Percentiles rank a stretch among this genome's conserved stretches.
These are phyloP conservation scores for Acarapis woodi DNA, from an alignment of 1,140 invertebrate genomes.

Conservation along the genomic window DNA sequence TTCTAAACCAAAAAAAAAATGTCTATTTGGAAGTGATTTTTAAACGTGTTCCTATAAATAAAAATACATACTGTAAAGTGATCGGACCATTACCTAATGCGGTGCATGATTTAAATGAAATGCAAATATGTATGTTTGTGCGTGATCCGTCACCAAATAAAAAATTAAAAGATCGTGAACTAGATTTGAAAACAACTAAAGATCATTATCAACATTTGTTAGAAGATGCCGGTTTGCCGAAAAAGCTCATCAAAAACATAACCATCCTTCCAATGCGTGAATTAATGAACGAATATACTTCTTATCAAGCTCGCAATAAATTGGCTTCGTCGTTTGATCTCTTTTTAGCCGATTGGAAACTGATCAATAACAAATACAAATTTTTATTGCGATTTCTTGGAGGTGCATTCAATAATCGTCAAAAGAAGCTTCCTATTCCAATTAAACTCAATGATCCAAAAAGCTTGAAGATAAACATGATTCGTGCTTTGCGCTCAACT, in stretches of 20 bases:
- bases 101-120: neutral
- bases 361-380: slow-evolving; percentile 3
- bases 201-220: neutral
- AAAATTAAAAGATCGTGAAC: neutral
- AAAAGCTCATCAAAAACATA: neutral
- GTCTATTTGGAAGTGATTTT: neutral
- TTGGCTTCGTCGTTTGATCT: slow-evolving; percentile 17
- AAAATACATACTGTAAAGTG: neutral
- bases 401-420: neutral
- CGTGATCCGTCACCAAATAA: neutral
- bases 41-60: neutral
- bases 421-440: neutral
- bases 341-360: slow-evolving; percentile 16
- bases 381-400: neutral
- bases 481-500: too few relatives aligned
- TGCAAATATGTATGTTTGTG: slow-evolving; percentile 2
- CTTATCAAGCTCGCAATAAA: slow-evolving; percentile 17
- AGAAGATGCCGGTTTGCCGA: neutral
- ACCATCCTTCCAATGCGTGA: slow-evolving; percentile 18
- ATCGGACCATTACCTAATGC: slow-evolving; percentile 1
- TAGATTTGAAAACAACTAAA: neutral
- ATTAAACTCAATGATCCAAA: neutral
- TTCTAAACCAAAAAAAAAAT: too few relatives aligned
- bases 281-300: slow-evolving; percentile 18
- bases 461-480: neutral